phyloP scores from a whole-genome alignment of 2,888 invertebrate species.

The Caenorhabditis sp. region DNA sequence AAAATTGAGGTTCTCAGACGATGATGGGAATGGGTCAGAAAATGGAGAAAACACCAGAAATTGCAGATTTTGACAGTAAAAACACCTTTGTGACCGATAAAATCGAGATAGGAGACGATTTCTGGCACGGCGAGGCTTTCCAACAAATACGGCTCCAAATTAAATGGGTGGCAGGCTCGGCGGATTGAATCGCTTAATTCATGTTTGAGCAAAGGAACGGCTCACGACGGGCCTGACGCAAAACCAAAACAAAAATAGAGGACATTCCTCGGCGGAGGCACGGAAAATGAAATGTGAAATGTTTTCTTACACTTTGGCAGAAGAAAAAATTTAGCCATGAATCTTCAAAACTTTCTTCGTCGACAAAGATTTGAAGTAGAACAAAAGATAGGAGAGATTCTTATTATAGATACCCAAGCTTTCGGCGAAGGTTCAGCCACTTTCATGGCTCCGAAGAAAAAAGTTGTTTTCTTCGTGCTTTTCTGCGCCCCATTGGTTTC shows the following conservation, averaged over 20 bases:
- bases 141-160: constrained; percentile 4
- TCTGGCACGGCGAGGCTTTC: not conserved
- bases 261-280: constrained; percentile 2
- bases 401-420: constrained; percentile 6
- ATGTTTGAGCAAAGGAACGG: constrained; percentile 45
- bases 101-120: not conserved
- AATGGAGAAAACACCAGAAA: not conserved
- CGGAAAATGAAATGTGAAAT: constrained; percentile 15
- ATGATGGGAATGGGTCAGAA: not conserved
- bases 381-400: constrained; percentile 2
- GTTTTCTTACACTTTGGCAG: constrained; percentile 36
- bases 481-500: constrained; percentile 26
- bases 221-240: not conserved
- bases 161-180: constrained; percentile 15
- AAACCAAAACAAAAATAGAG: constrained; percentile 39
- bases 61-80: not conserved
- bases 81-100: constrained; percentile 32
- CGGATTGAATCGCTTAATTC: constrained; percentile 48
- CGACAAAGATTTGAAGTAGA: constrained; percentile 4
- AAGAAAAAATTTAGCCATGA: too few relatives aligned
- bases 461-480: constrained; percentile 35
- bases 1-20: not conserved
- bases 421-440: not conserved
- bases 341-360: not conserved
- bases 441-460: not conserved